Evolutionary conservation across 2,888 invertebrate species (phyloP).

Genomic region (Lithophane semibrunnea): DNA sequence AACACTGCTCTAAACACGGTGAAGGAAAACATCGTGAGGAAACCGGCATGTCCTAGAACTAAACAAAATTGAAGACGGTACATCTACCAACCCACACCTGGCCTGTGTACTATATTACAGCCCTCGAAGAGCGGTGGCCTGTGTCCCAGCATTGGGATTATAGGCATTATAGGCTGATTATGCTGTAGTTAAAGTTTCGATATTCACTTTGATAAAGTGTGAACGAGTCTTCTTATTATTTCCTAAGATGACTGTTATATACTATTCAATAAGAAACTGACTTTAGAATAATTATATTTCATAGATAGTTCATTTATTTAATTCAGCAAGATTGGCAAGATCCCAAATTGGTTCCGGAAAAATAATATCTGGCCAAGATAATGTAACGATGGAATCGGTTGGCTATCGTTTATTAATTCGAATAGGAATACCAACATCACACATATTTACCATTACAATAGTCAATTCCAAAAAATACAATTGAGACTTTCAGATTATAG

Average conservation of each 20-base stretch:
- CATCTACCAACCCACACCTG: no score
- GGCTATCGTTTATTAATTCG: not conserved
- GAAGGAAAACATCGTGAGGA: no score
- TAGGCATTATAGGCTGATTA: no score
- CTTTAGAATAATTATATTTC: not conserved
- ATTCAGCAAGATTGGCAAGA: conserved; percentile 2
- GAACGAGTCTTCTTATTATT: not conserved
- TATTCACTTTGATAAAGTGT: not conserved
- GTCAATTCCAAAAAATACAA: no score
- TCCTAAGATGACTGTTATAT: not conserved
- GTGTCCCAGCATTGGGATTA: no score
- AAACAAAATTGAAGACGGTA: no score
- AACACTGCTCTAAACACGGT: no score
- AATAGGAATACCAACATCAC: not conserved
- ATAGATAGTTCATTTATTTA: not conserved
- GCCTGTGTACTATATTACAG: no score
- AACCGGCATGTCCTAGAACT: no score
- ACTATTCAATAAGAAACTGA: not conserved
- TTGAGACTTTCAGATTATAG: not conserved
- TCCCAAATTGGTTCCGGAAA: conserved; percentile 19
- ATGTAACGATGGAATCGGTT: not conserved
- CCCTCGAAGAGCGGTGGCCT: no score
- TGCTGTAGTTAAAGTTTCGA: not conserved
- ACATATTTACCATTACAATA: not conserved
- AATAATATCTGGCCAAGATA: conserved; percentile 1